phyloP scores from a whole-genome alignment of 2,888 invertebrate species.

The Leucozona laternaria region DNA sequence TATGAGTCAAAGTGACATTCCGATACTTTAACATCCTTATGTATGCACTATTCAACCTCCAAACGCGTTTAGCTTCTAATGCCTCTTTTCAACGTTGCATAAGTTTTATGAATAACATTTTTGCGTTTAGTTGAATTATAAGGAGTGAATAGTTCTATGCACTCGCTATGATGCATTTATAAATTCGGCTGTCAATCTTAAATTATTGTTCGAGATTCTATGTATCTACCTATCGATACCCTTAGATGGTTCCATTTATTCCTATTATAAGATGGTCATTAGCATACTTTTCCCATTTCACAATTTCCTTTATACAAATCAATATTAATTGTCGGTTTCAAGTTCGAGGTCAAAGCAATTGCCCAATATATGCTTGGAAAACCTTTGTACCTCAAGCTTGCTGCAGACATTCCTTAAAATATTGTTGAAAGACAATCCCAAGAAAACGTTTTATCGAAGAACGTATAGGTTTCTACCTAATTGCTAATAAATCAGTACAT shows the following conservation, averaged over 20 bases:
- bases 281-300: background rate
- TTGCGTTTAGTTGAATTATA: no score
- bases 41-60: no score
- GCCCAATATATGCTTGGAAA: background rate
- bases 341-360: conserved; percentile 24
- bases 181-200: no score
- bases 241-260: background rate
- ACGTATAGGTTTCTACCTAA: conserved; percentile 35
- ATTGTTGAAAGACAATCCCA: conserved; percentile 26
- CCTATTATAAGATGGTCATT: background rate
- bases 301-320: background rate
- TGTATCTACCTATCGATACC: no score
- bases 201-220: no score
- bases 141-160: no score
- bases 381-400: background rate
- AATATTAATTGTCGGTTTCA: background rate
- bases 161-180: no score
- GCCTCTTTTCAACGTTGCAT: no score
- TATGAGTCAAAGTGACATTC: no score
- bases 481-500: conserved; percentile 67
- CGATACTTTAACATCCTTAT: no score
- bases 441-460: conserved; percentile 18
- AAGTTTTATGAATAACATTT: no score
- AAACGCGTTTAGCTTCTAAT: no score
- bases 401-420: background rate